phyloP scores from a whole-genome alignment of 2,888 invertebrate species.

The Iphiclides podalirius region DNA sequence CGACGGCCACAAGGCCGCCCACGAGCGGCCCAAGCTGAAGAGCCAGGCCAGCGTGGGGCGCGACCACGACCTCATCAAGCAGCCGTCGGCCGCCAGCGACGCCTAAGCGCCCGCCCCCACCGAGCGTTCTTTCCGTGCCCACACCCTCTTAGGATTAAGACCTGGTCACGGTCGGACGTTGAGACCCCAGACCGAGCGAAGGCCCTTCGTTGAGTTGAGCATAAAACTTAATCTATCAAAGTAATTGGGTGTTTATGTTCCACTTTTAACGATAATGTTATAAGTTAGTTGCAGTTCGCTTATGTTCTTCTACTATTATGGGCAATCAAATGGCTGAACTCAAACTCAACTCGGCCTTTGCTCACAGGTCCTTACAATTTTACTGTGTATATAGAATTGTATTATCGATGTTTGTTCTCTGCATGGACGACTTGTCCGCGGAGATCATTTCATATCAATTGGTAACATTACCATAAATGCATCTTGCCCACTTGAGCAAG shows the following conservation, averaged over 20 bases:
- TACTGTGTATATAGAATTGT: conserved; percentile 18
- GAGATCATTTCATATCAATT: conserved; percentile 16
- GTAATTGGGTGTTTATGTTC: too few relatives aligned
- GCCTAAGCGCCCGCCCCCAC: conserved; percentile 55
- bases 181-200: conserved; percentile 8
- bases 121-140: conserved; percentile 29
- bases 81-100: conserved; percentile 68
- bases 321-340: too few relatives aligned
- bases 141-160: too few relatives aligned
- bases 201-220: conserved; percentile 12
- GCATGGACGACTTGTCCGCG: background rate
- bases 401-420: conserved; percentile 15
- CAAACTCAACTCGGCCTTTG: conserved; percentile 16
- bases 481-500: conserved; percentile 10
- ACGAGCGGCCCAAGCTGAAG: conserved; percentile 57
- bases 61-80: conserved; percentile 81
- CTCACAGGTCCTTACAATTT: background rate
- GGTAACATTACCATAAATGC: conserved; percentile 7
- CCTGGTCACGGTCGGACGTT: too few relatives aligned
- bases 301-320: too few relatives aligned
- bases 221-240: too few relatives aligned
- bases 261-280: too few relatives aligned
- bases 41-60: conserved; percentile 72
- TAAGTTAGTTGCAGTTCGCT: too few relatives aligned
- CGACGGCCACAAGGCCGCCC: conserved; percentile 35